Base-by-base conservation (phyloP, 2,797 vertebrate genomes). In the Austrolebias charrua region DNA sequence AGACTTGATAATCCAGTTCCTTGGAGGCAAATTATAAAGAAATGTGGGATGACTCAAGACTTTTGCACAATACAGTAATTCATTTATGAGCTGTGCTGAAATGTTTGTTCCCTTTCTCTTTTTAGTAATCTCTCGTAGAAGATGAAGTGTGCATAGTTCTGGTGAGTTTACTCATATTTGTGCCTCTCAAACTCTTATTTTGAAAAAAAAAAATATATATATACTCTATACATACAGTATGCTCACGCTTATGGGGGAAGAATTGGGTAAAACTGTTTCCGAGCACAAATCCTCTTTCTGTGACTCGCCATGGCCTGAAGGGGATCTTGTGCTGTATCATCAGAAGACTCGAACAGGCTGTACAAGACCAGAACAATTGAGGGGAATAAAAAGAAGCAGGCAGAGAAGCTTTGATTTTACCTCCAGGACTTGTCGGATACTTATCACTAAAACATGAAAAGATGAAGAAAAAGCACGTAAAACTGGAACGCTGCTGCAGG, bases 61-160 rank as follows among this genome's bases (percentile, higher is more conserved):
- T 40, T 40, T 40, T 40, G 11, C 38, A 40, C 38, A 12, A 12
- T 40, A 40, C 38, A 13, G 38, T 4, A 35, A 40, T 12, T 40
- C 3, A 4, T 40, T 40, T 13, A 40, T 40, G 33, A 38, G 5
- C 19, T 55, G n/a, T 4, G 24, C 24, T 75, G 15, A 79, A 57
- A 48, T 58, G 5, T 24, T 9, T 1, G 78, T 29, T 77, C 24
- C 55, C 8, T 86, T 2, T 76, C 10, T 20, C 43, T 75, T 79
- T 87, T 19, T 38, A 99, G 95, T 95, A 66, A 94, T 96, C 82
- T 95, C 93, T 73, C 92, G 91, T 79, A 92, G 94, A 80, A 94
- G 91, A 84, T 83, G 90, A 81, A 94, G 87, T 55, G 50, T 86
- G 60, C 68, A 87, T 93, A 92, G 75, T 58, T 40, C 9, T 3